Evolutionary conservation across 2,113 vertebrate species (phyloP).

Genomic region (Periophthalmodon schlosseri): DNA sequence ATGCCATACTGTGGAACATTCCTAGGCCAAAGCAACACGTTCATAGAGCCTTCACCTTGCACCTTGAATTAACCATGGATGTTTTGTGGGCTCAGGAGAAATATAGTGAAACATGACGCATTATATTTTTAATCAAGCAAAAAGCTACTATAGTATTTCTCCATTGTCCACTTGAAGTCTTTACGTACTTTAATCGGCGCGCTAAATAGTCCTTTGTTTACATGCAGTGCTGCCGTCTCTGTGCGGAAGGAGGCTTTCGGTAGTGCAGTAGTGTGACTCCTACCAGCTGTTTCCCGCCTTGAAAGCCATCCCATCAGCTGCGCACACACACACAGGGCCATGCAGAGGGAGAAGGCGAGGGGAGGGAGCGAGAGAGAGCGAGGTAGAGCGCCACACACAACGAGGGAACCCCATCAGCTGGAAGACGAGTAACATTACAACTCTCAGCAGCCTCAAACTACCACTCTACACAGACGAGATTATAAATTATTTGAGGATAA

Average conservation of each 20-base stretch:
- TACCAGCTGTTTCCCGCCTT: constrained; percentile 99
- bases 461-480: constrained; percentile 56
- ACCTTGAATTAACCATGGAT: too few relatives aligned
- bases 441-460: constrained; percentile 68
- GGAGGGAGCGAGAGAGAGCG: constrained; percentile 59
- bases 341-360: constrained; percentile 73
- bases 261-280: constrained; percentile 84
- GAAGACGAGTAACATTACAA: constrained; percentile 84
- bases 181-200: constrained; percentile 10
- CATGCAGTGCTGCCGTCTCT: constrained; percentile 83
- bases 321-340: constrained; percentile 77
- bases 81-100: too few relatives aligned
- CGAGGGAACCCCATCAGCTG: constrained; percentile 87
- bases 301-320: constrained; percentile 93
- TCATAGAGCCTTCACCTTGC: too few relatives aligned
- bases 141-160: neutral
- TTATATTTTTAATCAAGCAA: neutral
- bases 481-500: constrained; percentile 29
- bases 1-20: too few relatives aligned
- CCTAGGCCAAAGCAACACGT: too few relatives aligned
- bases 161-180: neutral
- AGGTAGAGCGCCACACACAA: constrained; percentile 76
- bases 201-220: constrained; percentile 92
- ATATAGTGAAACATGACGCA: neutral
- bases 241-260: constrained; percentile 85